Base-by-base conservation (phyloP, 2,888 invertebrate genomes). In the Linnaemya vulpina region DNA sequence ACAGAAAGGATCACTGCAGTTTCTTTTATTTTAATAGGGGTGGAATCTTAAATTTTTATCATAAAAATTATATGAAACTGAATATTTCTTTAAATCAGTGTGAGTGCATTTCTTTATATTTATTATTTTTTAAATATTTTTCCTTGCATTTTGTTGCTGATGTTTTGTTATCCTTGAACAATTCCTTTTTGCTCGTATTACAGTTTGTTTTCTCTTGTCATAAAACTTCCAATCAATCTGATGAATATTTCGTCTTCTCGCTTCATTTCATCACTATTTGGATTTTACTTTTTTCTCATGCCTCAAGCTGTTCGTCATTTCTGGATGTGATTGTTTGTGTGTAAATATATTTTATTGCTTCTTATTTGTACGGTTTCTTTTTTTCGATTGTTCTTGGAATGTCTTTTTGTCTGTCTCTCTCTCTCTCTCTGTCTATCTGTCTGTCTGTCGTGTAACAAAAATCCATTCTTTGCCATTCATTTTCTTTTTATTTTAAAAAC, bases 211-310 rank as follows among this genome's bases (percentile, higher is more conserved):
- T 80, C 73, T 74, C 79, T 83, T 85, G 70, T 82, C 74, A 80
- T 71, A 77, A 81, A 74, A 80, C 83, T 83, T 83, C 75, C 81
- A 85, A 84, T 85, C 81, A 83, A 73, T 83, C 63, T 82, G 81
- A 84, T 87, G 86, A 84, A 87, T 87, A 88, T 87, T 89, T 89
- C 68, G 88, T 89, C 87, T 87, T 87, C 87, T 87, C 87, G 88
- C 88, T 88, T 89, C 88, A 89, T 89, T 89, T 89, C 86, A 88
- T 78, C 73, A 74, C 55, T 70, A 60, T n/a, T 55, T n/a, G 22
- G 55, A 49, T 55, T 30, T 68, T 55, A 13, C 58, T 53, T 25
- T 5, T 49, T 17, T 35, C 25, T 17, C 0, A 1, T 65, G 81
- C 81, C 77, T 68, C 73, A 58, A 81, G 84, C 77, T 81, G 77